phyloP scores from a whole-genome alignment of 2,888 invertebrate genomes.

The Pandemis cinnamomeana region DNA sequence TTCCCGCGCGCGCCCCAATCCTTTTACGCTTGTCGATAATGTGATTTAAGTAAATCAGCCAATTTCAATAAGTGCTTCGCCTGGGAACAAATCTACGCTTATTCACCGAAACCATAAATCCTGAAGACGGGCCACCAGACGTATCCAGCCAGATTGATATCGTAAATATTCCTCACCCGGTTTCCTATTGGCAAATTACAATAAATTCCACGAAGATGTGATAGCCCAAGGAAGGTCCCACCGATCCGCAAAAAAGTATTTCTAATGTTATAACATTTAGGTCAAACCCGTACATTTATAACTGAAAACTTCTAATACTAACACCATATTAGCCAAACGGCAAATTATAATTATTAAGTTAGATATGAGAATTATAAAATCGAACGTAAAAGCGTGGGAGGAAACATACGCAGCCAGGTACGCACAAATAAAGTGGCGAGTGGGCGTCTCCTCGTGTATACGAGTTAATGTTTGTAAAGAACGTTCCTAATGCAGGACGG shows the following conservation, averaged over 20 bases:
- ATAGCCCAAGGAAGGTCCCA: conserved; percentile 35
- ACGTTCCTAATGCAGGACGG: neutral
- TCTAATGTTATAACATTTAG: conserved; percentile 18
- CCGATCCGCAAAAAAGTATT: conserved; percentile 10
- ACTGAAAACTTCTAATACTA: neutral
- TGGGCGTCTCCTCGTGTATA: neutral
- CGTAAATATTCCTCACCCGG: conserved; percentile 67
- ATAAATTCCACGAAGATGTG: conserved; percentile 46
- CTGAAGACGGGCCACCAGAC: conserved; percentile 58
- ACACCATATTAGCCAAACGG: neutral
- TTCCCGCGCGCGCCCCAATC: conserved; percentile 58
- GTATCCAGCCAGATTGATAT: conserved; percentile 70
- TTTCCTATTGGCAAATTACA: conserved; percentile 58
- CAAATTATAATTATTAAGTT: conserved; percentile 1
- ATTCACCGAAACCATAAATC: conserved; percentile 68
- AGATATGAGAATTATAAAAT: neutral
- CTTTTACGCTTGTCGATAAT: conserved; percentile 64
- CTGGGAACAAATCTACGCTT: conserved; percentile 77
- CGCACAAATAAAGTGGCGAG: neutral
- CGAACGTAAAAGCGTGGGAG: neutral
- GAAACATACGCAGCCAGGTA: neutral
- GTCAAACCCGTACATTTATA: neutral
- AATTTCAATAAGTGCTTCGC: conserved; percentile 81
- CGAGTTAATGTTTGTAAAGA: neutral
- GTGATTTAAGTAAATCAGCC: conserved; percentile 80